Evolutionary conservation across 2,113 vertebrate species (phyloP).

Genomic region (Antechinus stuartii): DNA sequence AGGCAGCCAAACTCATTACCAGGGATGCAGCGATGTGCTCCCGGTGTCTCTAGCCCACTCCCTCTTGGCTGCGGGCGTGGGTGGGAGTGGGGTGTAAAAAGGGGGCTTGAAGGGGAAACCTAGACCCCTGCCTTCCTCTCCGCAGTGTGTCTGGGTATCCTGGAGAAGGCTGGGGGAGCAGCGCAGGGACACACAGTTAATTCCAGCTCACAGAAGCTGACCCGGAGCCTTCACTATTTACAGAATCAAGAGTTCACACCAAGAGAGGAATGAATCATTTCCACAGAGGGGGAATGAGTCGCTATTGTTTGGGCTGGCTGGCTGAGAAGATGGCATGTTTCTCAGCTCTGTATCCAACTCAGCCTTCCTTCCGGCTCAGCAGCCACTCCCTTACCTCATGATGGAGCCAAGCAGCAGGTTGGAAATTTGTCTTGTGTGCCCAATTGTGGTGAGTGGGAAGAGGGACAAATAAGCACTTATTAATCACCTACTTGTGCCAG

Average conservation of each 20-base stretch:
- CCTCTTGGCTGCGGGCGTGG: slow-evolving; percentile 8
- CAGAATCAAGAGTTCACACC: slow-evolving; percentile 49
- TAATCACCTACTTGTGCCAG: background rate
- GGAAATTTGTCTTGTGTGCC: slow-evolving; percentile 16
- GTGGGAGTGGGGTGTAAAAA: background rate
- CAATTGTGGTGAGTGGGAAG: background rate
- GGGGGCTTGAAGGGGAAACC: background rate
- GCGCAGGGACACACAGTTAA: accelerated
- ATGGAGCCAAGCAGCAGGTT: slow-evolving; percentile 62
- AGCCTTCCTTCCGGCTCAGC: slow-evolving; percentile 20
- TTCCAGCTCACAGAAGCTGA: background rate
- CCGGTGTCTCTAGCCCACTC: slow-evolving; percentile 10
- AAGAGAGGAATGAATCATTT: slow-evolving; percentile 69
- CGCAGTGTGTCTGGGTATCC: background rate
- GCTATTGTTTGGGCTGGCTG: slow-evolving; percentile 62
- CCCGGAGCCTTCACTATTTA: slow-evolving; percentile 36
- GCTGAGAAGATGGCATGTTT: slow-evolving; percentile 55
- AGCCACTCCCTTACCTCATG: slow-evolving; percentile 38
- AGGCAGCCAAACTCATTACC: slow-evolving; percentile 89
- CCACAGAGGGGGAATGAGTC: slow-evolving; percentile 60
- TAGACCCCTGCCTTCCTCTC: background rate
- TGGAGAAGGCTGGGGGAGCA: accelerated
- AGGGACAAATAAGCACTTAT: background rate
- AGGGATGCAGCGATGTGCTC: slow-evolving; percentile 69
- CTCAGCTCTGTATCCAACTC: slow-evolving; percentile 53